Base-by-base conservation (phyloP, 2,797 vertebrate genomes). In the Garrulus glandarius region DNA sequence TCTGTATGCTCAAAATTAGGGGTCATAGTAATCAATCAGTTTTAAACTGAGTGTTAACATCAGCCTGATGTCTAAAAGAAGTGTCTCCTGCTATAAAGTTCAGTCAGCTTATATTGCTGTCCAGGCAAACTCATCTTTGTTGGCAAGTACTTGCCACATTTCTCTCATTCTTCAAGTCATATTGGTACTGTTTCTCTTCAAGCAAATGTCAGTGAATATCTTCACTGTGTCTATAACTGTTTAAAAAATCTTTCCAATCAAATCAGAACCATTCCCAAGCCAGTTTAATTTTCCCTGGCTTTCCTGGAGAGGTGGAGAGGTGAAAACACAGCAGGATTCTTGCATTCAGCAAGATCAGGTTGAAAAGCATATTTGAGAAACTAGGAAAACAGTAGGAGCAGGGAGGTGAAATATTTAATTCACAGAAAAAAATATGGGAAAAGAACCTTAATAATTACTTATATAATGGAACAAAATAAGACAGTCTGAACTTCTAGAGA, bases 251-350 rank as follows among this genome's bases (percentile, higher is more conserved):
- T 76, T 92, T 94, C 93, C 81, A 93, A 76, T 53, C 37, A 95
- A 95, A 97, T 84, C 77, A 94, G 50, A 91, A 49, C 37, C 30
- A 27, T 76, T 47, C 70, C 27, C 24, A 79, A 69, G 74, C 39
- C 52, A 57, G 37, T 57, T 64, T 87, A 77, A 87, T 82, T 80
- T 95, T 84, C 68, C 41, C 71, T 93, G 43, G 22, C 53, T 94
- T 87, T 95, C 24, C 39, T 68, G 70, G 19, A 63, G 88, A 80
- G 88, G 69, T 94, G 32, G 92, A 89, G 84, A 94, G 75, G 87
- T 94, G 81, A 94, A 94, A 94, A 44, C 94, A 92, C 84, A 90
- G 88, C 91, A 89, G 84, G 86, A 77, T 44, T 22, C 11, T 43
- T 77, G 5, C 44, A 55, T 91, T 67, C 37, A 86, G 63, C 34